Base-by-base conservation (phyloP, 1,140 invertebrate species). In the Ceratina japonica region DNA sequence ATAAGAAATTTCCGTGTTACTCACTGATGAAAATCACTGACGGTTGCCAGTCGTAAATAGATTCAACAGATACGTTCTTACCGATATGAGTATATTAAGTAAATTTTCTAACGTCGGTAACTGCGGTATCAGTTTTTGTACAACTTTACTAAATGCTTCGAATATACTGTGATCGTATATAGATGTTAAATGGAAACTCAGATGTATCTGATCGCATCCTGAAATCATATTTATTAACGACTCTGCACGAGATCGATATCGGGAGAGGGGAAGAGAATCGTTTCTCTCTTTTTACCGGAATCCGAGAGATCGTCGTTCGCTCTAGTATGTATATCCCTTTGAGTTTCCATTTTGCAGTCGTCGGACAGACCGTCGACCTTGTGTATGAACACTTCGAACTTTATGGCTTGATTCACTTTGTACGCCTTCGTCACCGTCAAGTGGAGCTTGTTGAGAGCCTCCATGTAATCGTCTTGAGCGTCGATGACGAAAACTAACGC, bases 91-190 rank as follows among this genome's bases (percentile, higher is more conserved):
- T 91, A 99, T 98, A 93, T 99, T 99, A n/a, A 99, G 93, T 75
- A 99, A 94, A 93, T 99, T 99, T 94, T 99, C 99, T 87, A 99
- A 93, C 16, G 98, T 98, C 66, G 98, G 97, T 82, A 99, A 93
- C 91, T 99, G 98, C 64, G 98, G 98, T 89, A 99, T 99, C 76
- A 99, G 93, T 92, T 99, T 99, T 91, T 99, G 99, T 65, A 99
- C 98, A 84, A 99, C 98, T 96, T 99, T 99, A 86, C 98, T 99
- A 92, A 99, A 99, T 18, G 99, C 99, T 94, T 99, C 99, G 94
- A 99, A 99, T 93, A 99, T 99, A 76, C 98, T 99, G 91, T 99
- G 99, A 93, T 99, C 99, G 92, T 99, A 99, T 83, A 99, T 99
- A 76, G 98, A 99, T 16, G 99, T 99, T 58, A 99, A 93, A 92